Percentiles rank a stretch among this genome's conserved stretches.
These are phyloP conservation scores for Leucopsar rothschildi DNA, from an alignment of 2,113 vertebrate species.

Conservation along the genomic window DNA sequence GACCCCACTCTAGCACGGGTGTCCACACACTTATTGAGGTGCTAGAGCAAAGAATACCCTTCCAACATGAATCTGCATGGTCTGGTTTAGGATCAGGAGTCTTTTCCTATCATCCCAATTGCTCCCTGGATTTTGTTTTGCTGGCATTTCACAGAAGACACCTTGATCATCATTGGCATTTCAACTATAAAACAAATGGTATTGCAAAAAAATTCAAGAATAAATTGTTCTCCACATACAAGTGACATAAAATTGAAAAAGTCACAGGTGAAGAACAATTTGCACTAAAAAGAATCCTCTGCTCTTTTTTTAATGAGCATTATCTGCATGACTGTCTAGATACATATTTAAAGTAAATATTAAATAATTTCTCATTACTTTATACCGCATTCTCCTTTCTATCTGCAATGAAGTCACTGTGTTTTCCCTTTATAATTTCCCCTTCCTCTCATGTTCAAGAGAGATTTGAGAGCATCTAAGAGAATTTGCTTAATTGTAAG, in stretches of 20 bases:
- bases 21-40: rapidly evolving
- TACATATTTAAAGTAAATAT: not conserved
- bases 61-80: rapidly evolving
- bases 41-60: not conserved
- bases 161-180: not conserved
- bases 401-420: not conserved
- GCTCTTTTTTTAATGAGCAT: not conserved
- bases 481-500: not conserved
- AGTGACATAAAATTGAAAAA: not conserved
- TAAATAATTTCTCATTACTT: not conserved
- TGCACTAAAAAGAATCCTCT: not conserved
- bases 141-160: not conserved
- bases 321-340: not conserved
- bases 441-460: not conserved
- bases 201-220: not conserved
- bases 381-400: not conserved
- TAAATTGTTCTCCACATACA: not conserved
- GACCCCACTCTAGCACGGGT: not conserved
- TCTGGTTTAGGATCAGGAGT: not conserved
- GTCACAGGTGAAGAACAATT: not conserved
- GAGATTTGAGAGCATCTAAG: not conserved
- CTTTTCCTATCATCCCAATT: not conserved
- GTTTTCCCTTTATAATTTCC: not conserved
- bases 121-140: not conserved
- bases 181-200: slow-evolving; percentile 1